Base-by-base conservation (phyloP, 2,888 invertebrate species). In the Teleiodes luculella region DNA sequence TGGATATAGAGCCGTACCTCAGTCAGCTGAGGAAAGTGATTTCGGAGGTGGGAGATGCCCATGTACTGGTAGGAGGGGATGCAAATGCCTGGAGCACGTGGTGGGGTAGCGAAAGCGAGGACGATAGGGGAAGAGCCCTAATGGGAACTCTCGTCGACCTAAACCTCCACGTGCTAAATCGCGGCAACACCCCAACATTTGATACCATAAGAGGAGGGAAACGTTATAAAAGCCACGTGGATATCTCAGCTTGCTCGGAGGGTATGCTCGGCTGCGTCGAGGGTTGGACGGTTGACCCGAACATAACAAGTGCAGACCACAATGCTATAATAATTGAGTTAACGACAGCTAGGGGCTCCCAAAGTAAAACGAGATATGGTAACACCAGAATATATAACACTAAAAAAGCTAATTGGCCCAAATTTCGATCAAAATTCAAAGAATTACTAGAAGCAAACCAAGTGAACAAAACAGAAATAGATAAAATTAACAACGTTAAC, bases 51-150 rank as follows among this genome's bases (percentile, higher is more conserved):
- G 24, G 6, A 6, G 6, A 3, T 4, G 24, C 3, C 24, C 24
- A 24, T 3, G 30, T 57, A 3, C 37, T 59, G 10, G 6, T 59
- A 2, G 59, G 59, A 28, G 57, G 59, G 7, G 59, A 59, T 36
- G 45, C 50, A 10, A 59, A 59, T 11, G 59, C 56, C 0, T 54
- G 54, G 56, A 57, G 28, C 20, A 37, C 33, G 1, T 55, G 55
- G 55, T 57, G 57, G 55, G 55, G 57, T 1, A 55, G 57, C 13
- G 28, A 4, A 16, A 20, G 1, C 33, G 39, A 41, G 20, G 52
- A 54, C 47, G 20, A 0, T 0, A 43, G 59, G 8, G 54, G 46
- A 46, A 30, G 13, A 30, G 46, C 46, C 1, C 2, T 53, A 2
- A 30, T 33, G 2, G 55, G 53, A 0, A 13, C 14, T 1, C 16